Evolutionary conservation across 2,888 invertebrate species (phyloP), one percentile per base, ranked within the genome.

Genomic region (Cryptops parisi): DNA sequence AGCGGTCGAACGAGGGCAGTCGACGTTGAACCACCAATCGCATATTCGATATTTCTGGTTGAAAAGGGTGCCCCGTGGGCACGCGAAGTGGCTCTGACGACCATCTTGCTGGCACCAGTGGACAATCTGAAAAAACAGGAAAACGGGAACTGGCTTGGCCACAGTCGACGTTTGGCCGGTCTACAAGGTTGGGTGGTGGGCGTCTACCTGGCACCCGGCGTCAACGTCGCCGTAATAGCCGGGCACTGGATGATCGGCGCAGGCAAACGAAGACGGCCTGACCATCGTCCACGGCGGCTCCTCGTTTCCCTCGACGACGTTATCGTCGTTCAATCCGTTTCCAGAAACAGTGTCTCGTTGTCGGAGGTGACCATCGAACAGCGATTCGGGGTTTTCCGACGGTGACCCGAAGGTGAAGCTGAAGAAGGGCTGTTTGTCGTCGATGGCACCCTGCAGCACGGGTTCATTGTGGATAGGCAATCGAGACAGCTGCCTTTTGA

Each of bases 171-270:
- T n/a, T n/a, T n/a, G n/a, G n/a, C n/a, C n/a, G n/a, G n/a, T n/a
- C n/a, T n/a, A n/a, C n/a, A n/a, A n/a, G n/a, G n/a, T n/a, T n/a
- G n/a, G n/a, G n/a, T n/a, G n/a, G n/a, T n/a, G n/a, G n/a, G n/a
- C n/a, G n/a, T 47, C 33, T 47, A 55, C 57, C 53, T 57, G 57
- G 48, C 57, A 57, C 44, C 50, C 47, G 17, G 57, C 43, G 44
- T 55, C 57, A 23, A 53, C 47, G 43, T 57, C 57, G 19, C 55
- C 55, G 41, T 57, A 57, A 22, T 53, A 53, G 6, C 57, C 57
- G 6, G 57, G 57, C 12, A 45, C 22, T 51, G 27, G 39, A 6
- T 49, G 50, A 24, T 49, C 54, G 39, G 15, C 4, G 47, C 58
- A 58, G 22, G 25, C 41, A 48, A 58, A 58, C 6, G 46, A 47